Percentiles rank a stretch among this genome's conserved stretches.
These are phyloP conservation scores for Rhinogobio ventralis DNA, from an alignment of 2,797 vertebrate species.

Conservation along the genomic window DNA sequence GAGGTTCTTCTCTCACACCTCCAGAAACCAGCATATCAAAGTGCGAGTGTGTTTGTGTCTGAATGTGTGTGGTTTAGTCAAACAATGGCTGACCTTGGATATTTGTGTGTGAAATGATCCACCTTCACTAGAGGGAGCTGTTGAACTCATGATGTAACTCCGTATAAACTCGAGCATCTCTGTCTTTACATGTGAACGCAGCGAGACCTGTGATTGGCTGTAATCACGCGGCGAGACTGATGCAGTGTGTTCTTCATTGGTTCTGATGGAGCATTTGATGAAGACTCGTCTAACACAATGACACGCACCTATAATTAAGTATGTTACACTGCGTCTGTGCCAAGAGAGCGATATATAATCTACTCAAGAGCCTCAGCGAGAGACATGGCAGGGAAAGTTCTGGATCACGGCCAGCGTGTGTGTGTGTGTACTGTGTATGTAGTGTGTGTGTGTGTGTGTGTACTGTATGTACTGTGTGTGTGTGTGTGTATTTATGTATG, in stretches of 20 bases:
- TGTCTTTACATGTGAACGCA: not conserved
- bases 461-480: too few relatives aligned
- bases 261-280: slow-evolving; percentile 45
- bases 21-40: too few relatives aligned
- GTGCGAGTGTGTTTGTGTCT: not conserved
- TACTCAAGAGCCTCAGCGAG: slow-evolving; percentile 2
- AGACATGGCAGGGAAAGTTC: not conserved
- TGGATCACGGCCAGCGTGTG: slow-evolving; percentile 15
- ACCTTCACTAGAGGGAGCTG: slow-evolving; percentile 50
- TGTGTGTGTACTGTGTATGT: too few relatives aligned
- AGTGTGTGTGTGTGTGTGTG: too few relatives aligned
- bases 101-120: not conserved
- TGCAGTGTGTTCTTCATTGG: slow-evolving; percentile 17
- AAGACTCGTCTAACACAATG: slow-evolving; percentile 46
- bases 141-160: not conserved
- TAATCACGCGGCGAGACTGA: not conserved
- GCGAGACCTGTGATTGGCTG: too few relatives aligned
- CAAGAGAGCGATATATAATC: slow-evolving; percentile 12
- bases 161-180: not conserved
- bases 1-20: too few relatives aligned
- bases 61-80: not conserved
- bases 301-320: slow-evolving; percentile 39
- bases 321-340: slow-evolving; percentile 3
- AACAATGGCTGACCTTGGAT: not conserved
- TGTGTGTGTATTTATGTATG: too few relatives aligned